Percentiles rank a stretch among this genome's conserved stretches.
Conservation (phyloP, 2,888 invertebrate genomes). For the Plagodis pulveraria region DNA sequence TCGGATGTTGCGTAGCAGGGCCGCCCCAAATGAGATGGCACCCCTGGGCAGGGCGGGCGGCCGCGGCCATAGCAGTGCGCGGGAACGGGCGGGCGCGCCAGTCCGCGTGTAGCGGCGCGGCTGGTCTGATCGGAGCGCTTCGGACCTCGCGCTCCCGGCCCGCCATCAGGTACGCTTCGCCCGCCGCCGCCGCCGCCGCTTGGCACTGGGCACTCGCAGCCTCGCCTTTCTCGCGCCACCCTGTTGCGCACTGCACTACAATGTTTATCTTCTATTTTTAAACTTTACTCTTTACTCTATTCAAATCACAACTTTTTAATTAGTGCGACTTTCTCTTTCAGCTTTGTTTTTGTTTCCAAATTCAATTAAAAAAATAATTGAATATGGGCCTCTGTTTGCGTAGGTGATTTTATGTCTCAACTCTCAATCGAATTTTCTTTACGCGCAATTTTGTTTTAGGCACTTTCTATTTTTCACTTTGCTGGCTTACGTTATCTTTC, state of each 20-base stretch:
- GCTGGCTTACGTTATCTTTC: slow-evolving; percentile 24
- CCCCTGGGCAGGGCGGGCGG: slow-evolving; percentile 53
- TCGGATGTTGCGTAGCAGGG: slow-evolving; percentile 6
- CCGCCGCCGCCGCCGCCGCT: slow-evolving; percentile 47
- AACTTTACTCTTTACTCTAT: slow-evolving; percentile 24
- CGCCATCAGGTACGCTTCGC: slow-evolving; percentile 67
- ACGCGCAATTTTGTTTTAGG: slow-evolving; percentile 29
- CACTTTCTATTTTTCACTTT: slow-evolving; percentile 27
- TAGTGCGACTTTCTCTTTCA: slow-evolving; percentile 30
- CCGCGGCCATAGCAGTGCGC: slow-evolving; percentile 41
- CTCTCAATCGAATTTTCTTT: slow-evolving; percentile 23
- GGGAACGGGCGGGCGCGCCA: slow-evolving; percentile 59
- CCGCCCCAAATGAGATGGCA: slow-evolving; percentile 41
- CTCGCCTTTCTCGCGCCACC: slow-evolving; percentile 59
- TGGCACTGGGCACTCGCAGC: slow-evolving; percentile 38
- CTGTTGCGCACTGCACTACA: slow-evolving; percentile 79
- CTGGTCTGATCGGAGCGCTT: slow-evolving; percentile 58
- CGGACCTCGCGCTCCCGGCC: slow-evolving; percentile 60
- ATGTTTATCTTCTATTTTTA: slow-evolving; percentile 59
- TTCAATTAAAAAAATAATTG: slow-evolving; percentile 25
- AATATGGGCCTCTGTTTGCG: slow-evolving; percentile 24
- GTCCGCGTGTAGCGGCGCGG: slow-evolving; percentile 78
- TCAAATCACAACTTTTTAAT: slow-evolving; percentile 27
- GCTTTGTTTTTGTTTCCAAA: slow-evolving; percentile 27
- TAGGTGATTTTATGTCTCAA: slow-evolving; percentile 24